These are phyloP conservation scores for Oenanthe melanoleuca DNA, from an alignment of 2,113 vertebrate genomes.

Conservation along the genomic window DNA sequence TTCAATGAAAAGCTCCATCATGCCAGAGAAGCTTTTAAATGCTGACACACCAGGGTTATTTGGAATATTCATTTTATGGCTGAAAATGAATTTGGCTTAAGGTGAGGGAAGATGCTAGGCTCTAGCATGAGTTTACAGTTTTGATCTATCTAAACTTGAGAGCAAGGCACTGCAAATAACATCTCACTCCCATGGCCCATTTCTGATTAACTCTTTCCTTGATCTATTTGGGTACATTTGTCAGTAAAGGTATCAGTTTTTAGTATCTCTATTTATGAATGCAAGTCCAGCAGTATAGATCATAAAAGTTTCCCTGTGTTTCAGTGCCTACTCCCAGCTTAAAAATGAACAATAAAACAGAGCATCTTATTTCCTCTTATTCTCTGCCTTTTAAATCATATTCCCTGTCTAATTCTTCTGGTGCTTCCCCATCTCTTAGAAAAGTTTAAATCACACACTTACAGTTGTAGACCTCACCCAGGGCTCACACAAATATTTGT, in stretches of 20 bases:
- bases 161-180: background rate
- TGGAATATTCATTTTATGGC: background rate
- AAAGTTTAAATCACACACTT: background rate
- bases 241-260: background rate
- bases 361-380: background rate
- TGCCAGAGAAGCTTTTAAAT: background rate
- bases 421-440: rapidly evolving
- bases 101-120: background rate
- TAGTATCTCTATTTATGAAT: background rate
- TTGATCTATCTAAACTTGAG: background rate
- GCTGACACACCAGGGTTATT: background rate
- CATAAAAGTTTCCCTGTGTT: background rate
- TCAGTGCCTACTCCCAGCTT: background rate
- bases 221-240: background rate
- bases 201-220: background rate
- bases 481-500: background rate
- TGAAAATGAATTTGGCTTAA: background rate
- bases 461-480: background rate
- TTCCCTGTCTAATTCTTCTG: background rate
- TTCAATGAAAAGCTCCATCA: background rate
- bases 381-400: background rate
- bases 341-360: background rate
- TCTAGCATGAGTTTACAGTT: background rate
- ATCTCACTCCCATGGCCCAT: background rate
- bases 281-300: background rate